These are phyloP conservation scores for Corythornis cristatus DNA, from an alignment of 2,113 vertebrate species.

Conservation along the genomic window DNA sequence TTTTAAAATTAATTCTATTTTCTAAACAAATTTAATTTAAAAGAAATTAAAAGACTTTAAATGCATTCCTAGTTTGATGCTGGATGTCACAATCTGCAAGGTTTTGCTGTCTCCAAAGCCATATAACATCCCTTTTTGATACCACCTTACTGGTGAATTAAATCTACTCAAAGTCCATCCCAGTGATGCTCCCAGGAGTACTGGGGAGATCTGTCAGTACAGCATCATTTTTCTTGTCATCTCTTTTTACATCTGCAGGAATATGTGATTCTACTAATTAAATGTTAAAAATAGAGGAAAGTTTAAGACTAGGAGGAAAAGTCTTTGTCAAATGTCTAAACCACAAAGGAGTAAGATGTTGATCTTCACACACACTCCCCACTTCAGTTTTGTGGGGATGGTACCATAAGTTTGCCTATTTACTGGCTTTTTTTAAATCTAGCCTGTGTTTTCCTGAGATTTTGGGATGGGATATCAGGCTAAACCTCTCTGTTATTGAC, in stretches of 20 bases:
- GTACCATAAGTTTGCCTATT: not conserved
- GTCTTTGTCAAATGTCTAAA: not conserved
- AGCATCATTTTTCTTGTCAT: not conserved
- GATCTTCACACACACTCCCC: not conserved
- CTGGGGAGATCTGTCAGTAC: not conserved
- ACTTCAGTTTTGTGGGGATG: not conserved
- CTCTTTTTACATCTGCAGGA: not conserved
- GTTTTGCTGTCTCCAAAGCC: not conserved
- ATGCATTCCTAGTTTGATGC: not conserved
- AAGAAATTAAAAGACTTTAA: not conserved
- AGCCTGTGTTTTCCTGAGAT: not conserved
- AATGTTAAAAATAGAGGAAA: not conserved
- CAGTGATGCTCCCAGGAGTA: not conserved
- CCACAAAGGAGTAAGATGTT: not conserved
- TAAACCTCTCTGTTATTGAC: not conserved
- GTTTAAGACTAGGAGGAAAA: not conserved
- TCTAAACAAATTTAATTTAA: not conserved
- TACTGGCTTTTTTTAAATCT: not conserved
- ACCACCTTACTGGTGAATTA: not conserved
- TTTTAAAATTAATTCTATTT: not conserved
- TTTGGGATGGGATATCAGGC: not conserved
- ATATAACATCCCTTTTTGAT: not conserved
- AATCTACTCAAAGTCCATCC: not conserved
- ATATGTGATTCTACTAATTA: conserved; percentile 15
- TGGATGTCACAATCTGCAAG: not conserved